phyloP scores from a whole-genome alignment of 2,113 vertebrate genomes.

The Neolamprologus falcicula region DNA sequence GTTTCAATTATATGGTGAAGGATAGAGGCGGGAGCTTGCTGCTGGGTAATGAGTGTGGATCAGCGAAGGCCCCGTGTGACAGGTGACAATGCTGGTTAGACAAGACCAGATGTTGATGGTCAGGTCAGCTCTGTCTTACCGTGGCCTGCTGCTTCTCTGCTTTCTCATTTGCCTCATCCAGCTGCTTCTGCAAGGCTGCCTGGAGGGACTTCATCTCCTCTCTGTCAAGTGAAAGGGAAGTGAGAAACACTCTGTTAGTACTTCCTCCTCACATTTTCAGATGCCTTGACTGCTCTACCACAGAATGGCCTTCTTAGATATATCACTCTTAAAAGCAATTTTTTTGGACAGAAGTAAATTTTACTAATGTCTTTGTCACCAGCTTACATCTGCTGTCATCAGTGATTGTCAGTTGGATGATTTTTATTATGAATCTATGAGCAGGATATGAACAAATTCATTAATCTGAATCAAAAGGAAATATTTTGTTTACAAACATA shows the following conservation, averaged over 20 bases:
- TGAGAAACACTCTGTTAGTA: conserved; percentile 50
- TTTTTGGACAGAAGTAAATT: background rate
- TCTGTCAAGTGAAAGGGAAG: conserved; percentile 65
- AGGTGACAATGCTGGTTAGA: conserved; percentile 38
- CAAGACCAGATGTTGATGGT: conserved; percentile 19
- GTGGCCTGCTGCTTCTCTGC: conserved; percentile 95
- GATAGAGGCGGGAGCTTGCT: background rate
- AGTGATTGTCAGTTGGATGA: background rate
- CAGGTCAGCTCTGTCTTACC: conserved; percentile 73
- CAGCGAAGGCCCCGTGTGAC: conserved; percentile 37
- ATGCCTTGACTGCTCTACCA: background rate
- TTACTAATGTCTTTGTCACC: background rate
- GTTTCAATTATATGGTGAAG: conserved; percentile 21
- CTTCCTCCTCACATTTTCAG: background rate
- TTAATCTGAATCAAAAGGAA: background rate
- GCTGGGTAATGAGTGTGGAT: conserved; percentile 39
- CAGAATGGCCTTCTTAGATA: background rate
- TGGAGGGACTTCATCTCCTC: conserved; percentile 98
- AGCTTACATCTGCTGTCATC: background rate
- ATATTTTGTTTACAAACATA: background rate
- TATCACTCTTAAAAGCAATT: background rate
- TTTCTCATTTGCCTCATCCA: conserved; percentile 88
- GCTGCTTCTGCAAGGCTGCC: conserved; percentile 90
- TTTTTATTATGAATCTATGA: background rate
- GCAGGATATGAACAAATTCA: background rate